Conservation (phyloP, 2,797 vertebrate genomes). For the Falco naumanni region DNA sequence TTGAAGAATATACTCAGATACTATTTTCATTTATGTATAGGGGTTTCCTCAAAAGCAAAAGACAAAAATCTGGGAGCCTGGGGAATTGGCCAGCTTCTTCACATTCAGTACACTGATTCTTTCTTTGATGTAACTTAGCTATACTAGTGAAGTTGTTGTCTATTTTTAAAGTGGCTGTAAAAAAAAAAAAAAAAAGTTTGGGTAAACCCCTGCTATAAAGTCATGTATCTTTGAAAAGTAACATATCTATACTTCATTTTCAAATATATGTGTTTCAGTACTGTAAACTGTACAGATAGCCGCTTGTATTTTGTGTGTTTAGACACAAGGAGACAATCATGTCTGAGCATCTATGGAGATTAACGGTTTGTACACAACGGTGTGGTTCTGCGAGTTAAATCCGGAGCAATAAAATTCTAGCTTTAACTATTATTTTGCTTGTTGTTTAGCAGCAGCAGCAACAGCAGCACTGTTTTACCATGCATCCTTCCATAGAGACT, state of each 20-base stretch:
- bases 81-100: slow-evolving; percentile 79
- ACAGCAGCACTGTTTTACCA: slow-evolving; percentile 64
- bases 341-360: slow-evolving; percentile 85
- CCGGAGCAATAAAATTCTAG: slow-evolving; percentile 86
- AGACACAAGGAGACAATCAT: slow-evolving; percentile 95
- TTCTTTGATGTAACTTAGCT: slow-evolving; percentile 85
- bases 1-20: slow-evolving; percentile 86
- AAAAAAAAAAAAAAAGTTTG: slow-evolving; percentile 77
- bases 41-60: slow-evolving; percentile 82
- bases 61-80: slow-evolving; percentile 71
- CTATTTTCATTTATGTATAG: slow-evolving; percentile 85
- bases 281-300: slow-evolving; percentile 94
- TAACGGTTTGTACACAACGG: slow-evolving; percentile 80
- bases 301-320: slow-evolving; percentile 87
- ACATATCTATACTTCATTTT: slow-evolving; percentile 98
- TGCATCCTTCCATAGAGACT: slow-evolving; percentile 72
- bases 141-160: slow-evolving; percentile 85
- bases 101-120: slow-evolving; percentile 75
- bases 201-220: slow-evolving; percentile 91
- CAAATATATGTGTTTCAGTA: slow-evolving; percentile 97
- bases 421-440: slow-evolving; percentile 82
- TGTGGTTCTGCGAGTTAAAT: slow-evolving; percentile 81
- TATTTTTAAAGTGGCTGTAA: slow-evolving; percentile 87
- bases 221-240: slow-evolving; percentile 98
- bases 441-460: slow-evolving; percentile 76